Evolutionary conservation across 2,113 vertebrate genomes (phyloP).

Genomic region (Gadus macrocephalus): DNA sequence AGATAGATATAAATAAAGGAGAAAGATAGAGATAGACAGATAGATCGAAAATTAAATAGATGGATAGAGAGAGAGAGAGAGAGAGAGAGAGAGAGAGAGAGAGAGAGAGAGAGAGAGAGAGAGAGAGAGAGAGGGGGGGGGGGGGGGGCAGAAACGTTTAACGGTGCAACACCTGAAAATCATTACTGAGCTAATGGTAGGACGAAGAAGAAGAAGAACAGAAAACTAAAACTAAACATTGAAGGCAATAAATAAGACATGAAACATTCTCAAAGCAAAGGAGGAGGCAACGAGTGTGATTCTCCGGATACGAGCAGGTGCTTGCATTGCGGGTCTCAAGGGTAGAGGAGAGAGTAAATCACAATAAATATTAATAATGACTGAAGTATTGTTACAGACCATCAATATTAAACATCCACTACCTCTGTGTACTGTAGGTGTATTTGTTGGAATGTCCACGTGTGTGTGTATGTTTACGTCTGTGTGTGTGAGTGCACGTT

Average conservation of each 20-base stretch:
- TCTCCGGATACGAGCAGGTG: slow-evolving; percentile 56
- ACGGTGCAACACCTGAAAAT: slow-evolving; percentile 44
- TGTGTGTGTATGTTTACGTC: slow-evolving; percentile 23
- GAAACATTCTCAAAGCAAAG: slow-evolving; percentile 47
- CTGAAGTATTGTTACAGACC: slow-evolving; percentile 59
- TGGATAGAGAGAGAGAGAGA: slow-evolving; percentile 3
- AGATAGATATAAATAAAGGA: background rate
- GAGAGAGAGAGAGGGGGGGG: slow-evolving; percentile 1
- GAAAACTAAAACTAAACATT: slow-evolving; percentile 42
- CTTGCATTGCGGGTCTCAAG: slow-evolving; percentile 47
- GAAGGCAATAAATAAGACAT: slow-evolving; percentile 59
- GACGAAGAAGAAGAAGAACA: slow-evolving; percentile 31
- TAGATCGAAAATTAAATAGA: slow-evolving; percentile 3
- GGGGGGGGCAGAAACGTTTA: slow-evolving; percentile 9
- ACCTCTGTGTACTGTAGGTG: background rate
- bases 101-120: slow-evolving; percentile 10
- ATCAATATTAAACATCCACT: slow-evolving; percentile 67
- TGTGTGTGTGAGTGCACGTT: slow-evolving; percentile 2
- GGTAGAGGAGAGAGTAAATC: slow-evolving; percentile 63
- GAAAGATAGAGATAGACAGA: slow-evolving; percentile 5
- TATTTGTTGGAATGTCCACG: background rate
- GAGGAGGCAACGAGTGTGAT: slow-evolving; percentile 49
- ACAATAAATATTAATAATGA: slow-evolving; percentile 77
- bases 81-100: background rate
- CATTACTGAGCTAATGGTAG: slow-evolving; percentile 63